Evolutionary conservation across 2,797 vertebrate genomes (phyloP), one percentile per base, ranked within the genome.

Genomic region (Philypnodon macrostomus): DNA sequence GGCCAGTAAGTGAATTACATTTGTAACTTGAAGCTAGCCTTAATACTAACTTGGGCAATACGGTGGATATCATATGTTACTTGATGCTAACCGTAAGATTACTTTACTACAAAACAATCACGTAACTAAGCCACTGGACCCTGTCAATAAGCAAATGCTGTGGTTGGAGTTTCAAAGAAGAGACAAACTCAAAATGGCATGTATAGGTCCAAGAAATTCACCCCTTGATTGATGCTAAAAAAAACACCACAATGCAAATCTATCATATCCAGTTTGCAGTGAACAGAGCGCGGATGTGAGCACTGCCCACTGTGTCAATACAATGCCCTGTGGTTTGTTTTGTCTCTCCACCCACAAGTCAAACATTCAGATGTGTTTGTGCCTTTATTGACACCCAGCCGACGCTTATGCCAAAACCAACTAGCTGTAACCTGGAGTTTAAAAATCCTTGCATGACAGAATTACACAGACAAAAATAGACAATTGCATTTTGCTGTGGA

Each of bases 341-440:
- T 64, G 67, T 40, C 50, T 62, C 70, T 53, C 63, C 70, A 71
- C 70, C 75, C 67, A 71, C 59, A 80, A 75, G 37, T 73, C 79
- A 83, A 80, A 83, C 81, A 80, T 65, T 37, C 49, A 63, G 47
- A 44, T 80, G 68, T 44, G 17, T 82, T 80, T 81, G 78, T 56
- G 46, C 32, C 59, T 21, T 17, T 55, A 51, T 62, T 80, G 79
- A 83, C 68, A 72, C 49, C 13, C 58, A 23, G 63, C 63, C 65
- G 69, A 46, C 52, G 56, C 53, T 50, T 46, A 30, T 47, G 75
- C 79, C 79, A 80, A 84, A 83, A 73, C 70, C 66, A 85, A 73
- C 73, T 42, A 55, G 24, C 53, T 63, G 61, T 54, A 70, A 66
- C 61, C 73, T 80, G 46, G 48, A 60, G 42, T 23, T 7, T 54